Evolutionary conservation across 1,140 invertebrate species (phyloP).

Genomic region (Cyclina sinensis): DNA sequence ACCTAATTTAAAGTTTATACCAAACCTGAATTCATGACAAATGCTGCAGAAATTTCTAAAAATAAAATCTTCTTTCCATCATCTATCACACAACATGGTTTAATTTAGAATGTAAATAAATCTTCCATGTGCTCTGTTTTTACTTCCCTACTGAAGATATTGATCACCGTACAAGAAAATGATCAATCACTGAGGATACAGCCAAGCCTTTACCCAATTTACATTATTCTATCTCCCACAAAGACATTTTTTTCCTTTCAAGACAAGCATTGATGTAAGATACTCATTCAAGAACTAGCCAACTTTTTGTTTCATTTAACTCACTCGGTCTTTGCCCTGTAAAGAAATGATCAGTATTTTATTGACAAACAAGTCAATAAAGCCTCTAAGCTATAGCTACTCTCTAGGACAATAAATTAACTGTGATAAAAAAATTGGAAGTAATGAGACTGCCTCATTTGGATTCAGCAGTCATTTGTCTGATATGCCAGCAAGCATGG

Average conservation of each 20-base stretch:
- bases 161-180: neutral
- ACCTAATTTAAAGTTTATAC: too few relatives aligned
- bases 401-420: neutral
- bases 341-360: conserved; percentile 26
- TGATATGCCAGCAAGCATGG: too few relatives aligned
- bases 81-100: too few relatives aligned
- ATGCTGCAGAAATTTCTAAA: too few relatives aligned
- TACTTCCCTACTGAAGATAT: neutral
- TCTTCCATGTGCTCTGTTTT: neutral
- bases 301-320: conserved; percentile 16
- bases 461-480: neutral
- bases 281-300: neutral
- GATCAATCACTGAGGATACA: neutral
- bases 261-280: neutral
- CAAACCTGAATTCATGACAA: too few relatives aligned
- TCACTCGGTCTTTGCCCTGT: conserved; percentile 31
- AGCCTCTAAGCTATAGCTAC: neutral
- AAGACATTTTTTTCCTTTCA: too few relatives aligned
- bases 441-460: neutral
- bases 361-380: neutral
- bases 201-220: neutral
- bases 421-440: neutral
- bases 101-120: too few relatives aligned
- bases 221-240: too few relatives aligned
- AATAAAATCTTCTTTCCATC: too few relatives aligned